Percentiles rank a stretch among this genome's conserved stretches.
phyloP scores from a whole-genome alignment of 2,113 vertebrate species.

The Cranoglanis bouderius region DNA sequence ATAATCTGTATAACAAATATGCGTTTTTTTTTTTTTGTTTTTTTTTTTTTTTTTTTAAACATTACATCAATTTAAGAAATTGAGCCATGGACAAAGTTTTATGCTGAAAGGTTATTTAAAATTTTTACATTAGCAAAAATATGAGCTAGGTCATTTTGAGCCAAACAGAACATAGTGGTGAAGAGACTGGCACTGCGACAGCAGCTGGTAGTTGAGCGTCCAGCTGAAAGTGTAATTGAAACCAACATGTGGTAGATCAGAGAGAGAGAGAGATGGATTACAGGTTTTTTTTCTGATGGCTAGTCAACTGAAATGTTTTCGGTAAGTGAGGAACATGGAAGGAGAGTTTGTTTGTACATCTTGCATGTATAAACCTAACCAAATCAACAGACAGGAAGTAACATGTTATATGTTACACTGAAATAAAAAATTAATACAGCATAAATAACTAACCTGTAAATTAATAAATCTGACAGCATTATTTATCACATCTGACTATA shows the following conservation, averaged over 20 bases:
- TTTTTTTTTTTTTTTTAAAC: no score
- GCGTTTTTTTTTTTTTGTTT: no score
- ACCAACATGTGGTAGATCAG: constrained; percentile 52
- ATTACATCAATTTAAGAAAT: neutral
- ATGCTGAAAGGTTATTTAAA: neutral
- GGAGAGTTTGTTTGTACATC: neutral
- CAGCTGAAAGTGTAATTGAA: constrained; percentile 55
- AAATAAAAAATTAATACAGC: neutral
- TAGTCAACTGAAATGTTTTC: constrained; percentile 56
- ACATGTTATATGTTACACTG: constrained; percentile 1
- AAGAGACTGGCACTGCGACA: constrained; percentile 14
- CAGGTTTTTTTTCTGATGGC: constrained; percentile 40
- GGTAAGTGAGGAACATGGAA: neutral
- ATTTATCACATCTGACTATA: neutral
- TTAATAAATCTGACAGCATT: neutral
- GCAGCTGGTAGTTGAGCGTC: constrained; percentile 46
- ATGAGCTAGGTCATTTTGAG: neutral
- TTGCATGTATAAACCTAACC: neutral
- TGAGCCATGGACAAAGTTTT: neutral
- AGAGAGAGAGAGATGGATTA: constrained; percentile 49
- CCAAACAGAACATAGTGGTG: neutral
- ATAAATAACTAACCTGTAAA: neutral
- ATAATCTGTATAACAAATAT: neutral
- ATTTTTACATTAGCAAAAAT: neutral
- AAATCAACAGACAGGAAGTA: neutral